Conservation (phyloP, 2,888 invertebrate genomes). For the Tetragonisca angustula region DNA sequence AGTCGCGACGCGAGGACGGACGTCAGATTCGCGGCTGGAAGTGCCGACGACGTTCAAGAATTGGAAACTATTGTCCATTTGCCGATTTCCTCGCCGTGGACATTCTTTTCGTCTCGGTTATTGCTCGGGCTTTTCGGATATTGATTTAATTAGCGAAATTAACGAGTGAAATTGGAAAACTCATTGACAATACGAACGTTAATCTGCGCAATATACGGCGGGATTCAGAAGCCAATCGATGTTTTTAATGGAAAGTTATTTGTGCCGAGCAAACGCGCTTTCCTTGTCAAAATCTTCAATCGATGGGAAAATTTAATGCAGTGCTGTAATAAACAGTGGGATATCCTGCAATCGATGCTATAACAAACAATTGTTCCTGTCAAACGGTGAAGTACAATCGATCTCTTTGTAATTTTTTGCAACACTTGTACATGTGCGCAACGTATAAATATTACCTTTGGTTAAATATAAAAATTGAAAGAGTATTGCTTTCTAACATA, state of each 20-base stretch:
- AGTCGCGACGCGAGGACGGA: slow-evolving; percentile 19
- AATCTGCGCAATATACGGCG: neutral
- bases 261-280: no score
- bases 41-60: neutral
- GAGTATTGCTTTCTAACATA: no score
- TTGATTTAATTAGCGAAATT: neutral
- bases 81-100: slow-evolving; percentile 8
- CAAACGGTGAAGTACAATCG: no score
- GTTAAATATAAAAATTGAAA: neutral
- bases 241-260: no score
- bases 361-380: no score
- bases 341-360: no score
- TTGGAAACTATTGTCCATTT: slow-evolving; percentile 27
- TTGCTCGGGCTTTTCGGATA: neutral
- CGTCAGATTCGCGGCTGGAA: slow-evolving; percentile 33
- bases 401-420: no score
- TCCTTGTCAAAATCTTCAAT: no score
- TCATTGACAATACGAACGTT: neutral
- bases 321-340: no score
- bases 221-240: no score
- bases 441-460: neutral
- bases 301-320: no score
- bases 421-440: no score
- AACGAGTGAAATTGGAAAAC: neutral
- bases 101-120: slow-evolving; percentile 22